Conservation (phyloP, 2,888 invertebrate genomes). For the Germaria angustata region DNA sequence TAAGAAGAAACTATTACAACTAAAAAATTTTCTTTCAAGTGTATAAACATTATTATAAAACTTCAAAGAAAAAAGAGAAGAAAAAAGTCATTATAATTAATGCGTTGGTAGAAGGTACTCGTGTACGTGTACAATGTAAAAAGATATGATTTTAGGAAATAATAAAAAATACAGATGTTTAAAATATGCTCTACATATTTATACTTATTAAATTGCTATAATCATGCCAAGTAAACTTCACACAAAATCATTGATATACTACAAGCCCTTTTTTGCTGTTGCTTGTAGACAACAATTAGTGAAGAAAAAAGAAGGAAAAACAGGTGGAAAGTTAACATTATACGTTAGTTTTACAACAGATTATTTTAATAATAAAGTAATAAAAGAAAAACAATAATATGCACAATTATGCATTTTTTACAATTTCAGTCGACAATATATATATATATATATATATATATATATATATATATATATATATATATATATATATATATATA, state of each 20-base stretch:
- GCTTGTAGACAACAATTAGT: not conserved
- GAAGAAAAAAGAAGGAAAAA: not conserved
- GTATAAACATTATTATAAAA: not conserved
- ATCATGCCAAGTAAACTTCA: slow-evolving; percentile 27
- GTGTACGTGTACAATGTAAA: not conserved
- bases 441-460: no score
- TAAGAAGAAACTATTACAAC: no score
- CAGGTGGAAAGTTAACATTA: slow-evolving; percentile 48
- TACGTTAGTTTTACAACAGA: slow-evolving; percentile 15
- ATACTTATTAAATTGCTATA: slow-evolving; percentile 31
- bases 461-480: no score
- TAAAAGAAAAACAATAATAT: not conserved
- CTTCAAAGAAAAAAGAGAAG: no score
- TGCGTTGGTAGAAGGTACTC: slow-evolving; percentile 22
- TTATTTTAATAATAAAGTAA: not conserved
- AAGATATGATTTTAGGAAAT: slow-evolving; percentile 6
- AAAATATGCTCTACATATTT: not conserved
- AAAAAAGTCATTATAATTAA: slow-evolving; percentile 34
- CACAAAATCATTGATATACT: not conserved
- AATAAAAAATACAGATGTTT: not conserved
- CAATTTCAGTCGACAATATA: no score
- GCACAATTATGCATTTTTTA: no score
- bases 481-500: no score
- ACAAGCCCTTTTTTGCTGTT: slow-evolving; percentile 10
- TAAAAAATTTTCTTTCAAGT: not conserved